Conservation (phyloP, 2,888 invertebrate species). For the Eulithis testata region DNA sequence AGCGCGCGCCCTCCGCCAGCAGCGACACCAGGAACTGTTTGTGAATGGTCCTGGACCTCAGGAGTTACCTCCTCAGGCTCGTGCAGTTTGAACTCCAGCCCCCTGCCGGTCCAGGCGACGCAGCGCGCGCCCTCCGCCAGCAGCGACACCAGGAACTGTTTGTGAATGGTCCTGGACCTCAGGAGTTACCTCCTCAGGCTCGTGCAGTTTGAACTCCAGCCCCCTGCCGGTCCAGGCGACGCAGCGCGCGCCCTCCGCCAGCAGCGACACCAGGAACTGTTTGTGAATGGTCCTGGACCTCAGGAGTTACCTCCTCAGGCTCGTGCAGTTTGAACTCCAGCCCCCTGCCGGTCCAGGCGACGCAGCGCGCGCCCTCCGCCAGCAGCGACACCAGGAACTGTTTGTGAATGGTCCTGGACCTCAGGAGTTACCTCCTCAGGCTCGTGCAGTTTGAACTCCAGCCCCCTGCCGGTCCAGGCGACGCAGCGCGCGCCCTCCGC, state of each 20-base stretch:
- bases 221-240: constrained; percentile 98
- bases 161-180: too few species aligned
- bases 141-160: constrained; percentile 94
- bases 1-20: constrained; percentile 90
- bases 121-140: constrained; percentile 91
- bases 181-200: constrained; percentile 95
- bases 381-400: constrained; percentile 94
- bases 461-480: constrained; percentile 97
- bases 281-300: too few species aligned
- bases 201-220: constrained; percentile 97
- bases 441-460: constrained; percentile 98
- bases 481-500: constrained; percentile 92
- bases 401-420: too few species aligned
- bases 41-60: too few species aligned
- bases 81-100: constrained; percentile 97
- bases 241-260: constrained; percentile 90
- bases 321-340: constrained; percentile 98
- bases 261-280: constrained; percentile 94
- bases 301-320: constrained; percentile 94
- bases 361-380: constrained; percentile 91
- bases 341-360: constrained; percentile 97
- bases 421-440: constrained; percentile 95
- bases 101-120: constrained; percentile 97
- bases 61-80: constrained; percentile 96
- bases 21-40: constrained; percentile 95